Evolutionary conservation across 1,140 invertebrate species (phyloP).

Genomic region (Ladona fulva): DNA sequence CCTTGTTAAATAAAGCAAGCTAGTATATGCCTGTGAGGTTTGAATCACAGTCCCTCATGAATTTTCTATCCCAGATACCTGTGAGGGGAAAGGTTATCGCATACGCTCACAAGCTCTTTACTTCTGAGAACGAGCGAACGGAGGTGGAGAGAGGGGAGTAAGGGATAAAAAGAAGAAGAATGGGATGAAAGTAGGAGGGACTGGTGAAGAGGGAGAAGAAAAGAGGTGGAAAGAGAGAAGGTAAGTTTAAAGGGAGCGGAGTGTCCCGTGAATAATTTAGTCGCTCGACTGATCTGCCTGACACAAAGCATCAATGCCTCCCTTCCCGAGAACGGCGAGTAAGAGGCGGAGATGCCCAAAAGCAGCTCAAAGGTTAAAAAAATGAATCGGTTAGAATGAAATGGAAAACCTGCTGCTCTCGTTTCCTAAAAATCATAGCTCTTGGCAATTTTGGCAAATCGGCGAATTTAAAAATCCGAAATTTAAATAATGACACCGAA

Average conservation of each 20-base stretch:
- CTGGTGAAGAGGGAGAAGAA: neutral
- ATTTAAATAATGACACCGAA: too few relatives aligned
- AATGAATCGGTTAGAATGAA: too few relatives aligned
- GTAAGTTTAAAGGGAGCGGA: neutral
- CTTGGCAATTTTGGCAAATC: too few relatives aligned
- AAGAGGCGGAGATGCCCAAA: neutral
- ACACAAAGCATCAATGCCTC: slow-evolving; percentile 4
- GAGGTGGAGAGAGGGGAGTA: neutral
- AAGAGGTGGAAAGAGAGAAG: neutral
- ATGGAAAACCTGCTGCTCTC: too few relatives aligned
- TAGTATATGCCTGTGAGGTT: neutral
- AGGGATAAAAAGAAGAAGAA: neutral
- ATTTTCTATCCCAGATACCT: slow-evolving; percentile 9
- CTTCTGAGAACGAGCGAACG: neutral
- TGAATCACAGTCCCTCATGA: neutral
- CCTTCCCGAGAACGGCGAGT: neutral
- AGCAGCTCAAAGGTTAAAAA: neutral
- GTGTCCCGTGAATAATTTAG: slow-evolving; percentile 9
- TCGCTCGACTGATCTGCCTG: neutral
- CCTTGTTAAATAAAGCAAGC: neutral
- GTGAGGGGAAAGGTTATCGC: slow-evolving; percentile 2
- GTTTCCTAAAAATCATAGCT: too few relatives aligned
- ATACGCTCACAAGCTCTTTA: neutral
- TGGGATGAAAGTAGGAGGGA: neutral
- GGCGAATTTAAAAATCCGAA: too few relatives aligned